Evolutionary conservation across 2,797 vertebrate species (phyloP).

Genomic region (Acipenser ruthenus): DNA sequence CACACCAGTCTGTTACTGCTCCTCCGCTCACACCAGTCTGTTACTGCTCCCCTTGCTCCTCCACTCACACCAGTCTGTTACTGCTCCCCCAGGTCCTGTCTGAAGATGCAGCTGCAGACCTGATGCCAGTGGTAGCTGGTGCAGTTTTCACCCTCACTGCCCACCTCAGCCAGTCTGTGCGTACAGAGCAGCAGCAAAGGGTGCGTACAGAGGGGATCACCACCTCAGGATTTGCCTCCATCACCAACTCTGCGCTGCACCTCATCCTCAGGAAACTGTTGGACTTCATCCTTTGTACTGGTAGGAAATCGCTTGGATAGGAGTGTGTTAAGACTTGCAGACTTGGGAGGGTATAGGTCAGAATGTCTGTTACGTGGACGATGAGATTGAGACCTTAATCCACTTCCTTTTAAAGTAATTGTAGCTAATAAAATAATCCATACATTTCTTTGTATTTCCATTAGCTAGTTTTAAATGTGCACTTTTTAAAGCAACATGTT

Average conservation of each 20-base stretch:
- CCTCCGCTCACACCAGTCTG: no score
- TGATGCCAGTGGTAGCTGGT: slow-evolving; percentile 93
- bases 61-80: neutral
- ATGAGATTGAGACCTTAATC: no score
- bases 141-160: slow-evolving; percentile 91
- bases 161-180: slow-evolving; percentile 86
- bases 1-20: no score
- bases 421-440: no score
- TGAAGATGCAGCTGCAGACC: slow-evolving; percentile 84
- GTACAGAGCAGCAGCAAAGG: slow-evolving; percentile 86
- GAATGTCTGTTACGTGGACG: no score
- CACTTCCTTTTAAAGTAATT: no score
- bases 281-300: slow-evolving; percentile 94
- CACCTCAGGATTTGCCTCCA: slow-evolving; percentile 79
- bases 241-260: slow-evolving; percentile 92
- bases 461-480: no score
- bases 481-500: no score
- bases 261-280: slow-evolving; percentile 89
- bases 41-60: neutral
- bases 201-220: slow-evolving; percentile 42
- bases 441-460: no score
- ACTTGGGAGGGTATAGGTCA: no score
- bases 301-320: slow-evolving; percentile 41
- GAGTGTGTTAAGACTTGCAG: no score
- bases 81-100: slow-evolving; percentile 69